Conservation (phyloP, 2,888 invertebrate species). For the Hololepta plana region DNA sequence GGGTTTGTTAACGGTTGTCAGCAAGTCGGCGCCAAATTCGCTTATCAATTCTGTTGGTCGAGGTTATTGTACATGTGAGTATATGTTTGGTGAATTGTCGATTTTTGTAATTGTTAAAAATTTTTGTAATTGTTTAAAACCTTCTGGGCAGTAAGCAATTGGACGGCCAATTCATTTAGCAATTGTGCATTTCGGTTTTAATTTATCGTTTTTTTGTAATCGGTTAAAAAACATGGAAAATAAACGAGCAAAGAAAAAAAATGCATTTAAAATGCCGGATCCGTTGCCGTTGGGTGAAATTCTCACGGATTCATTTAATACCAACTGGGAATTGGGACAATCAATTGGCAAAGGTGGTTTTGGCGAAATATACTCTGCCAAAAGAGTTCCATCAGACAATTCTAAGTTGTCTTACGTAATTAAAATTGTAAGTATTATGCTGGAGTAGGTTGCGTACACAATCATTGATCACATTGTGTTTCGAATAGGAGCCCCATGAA, state of each 20-base stretch:
- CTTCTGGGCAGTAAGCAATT: too few relatives aligned
- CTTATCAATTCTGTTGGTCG: too few relatives aligned
- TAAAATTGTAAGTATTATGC: constrained; percentile 60
- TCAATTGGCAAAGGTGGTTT: constrained; percentile 87
- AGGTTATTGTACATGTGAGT: too few relatives aligned
- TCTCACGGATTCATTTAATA: constrained; percentile 53
- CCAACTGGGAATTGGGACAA: constrained; percentile 70
- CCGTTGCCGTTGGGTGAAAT: constrained; percentile 59
- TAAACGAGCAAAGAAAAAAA: constrained; percentile 29
- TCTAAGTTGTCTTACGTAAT: constrained; percentile 48
- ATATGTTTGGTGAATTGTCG: too few relatives aligned
- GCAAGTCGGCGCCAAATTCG: too few relatives aligned
- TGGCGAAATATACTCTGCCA: constrained; percentile 81
- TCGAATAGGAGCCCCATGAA: constrained; percentile 62
- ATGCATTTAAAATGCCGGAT: constrained; percentile 43
- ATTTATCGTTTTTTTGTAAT: too few relatives aligned
- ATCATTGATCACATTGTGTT: constrained; percentile 4
- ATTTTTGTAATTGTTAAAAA: too few relatives aligned
- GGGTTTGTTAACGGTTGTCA: too few relatives aligned
- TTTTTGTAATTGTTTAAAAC: too few relatives aligned
- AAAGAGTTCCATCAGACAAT: constrained; percentile 32
- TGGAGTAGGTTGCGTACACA: neutral
- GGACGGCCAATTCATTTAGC: too few relatives aligned
- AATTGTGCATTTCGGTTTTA: too few relatives aligned
- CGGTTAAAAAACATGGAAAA: too few relatives aligned